phyloP scores from a whole-genome alignment of 2,113 vertebrate species.

The Microtus oregoni region DNA sequence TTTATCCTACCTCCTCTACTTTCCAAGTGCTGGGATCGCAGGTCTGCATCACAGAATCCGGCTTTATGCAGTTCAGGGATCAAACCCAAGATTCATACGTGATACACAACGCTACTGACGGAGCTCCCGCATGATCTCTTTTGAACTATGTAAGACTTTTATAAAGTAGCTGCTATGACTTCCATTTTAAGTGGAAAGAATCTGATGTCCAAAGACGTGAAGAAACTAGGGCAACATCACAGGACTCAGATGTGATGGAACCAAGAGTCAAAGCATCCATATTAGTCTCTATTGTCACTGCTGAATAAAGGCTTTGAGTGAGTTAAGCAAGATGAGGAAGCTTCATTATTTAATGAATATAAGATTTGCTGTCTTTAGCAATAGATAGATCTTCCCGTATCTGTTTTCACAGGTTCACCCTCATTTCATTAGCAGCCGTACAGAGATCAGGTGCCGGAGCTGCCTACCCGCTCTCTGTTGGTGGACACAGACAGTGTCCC shows the following conservation, averaged over 20 bases:
- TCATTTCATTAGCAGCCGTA: neutral
- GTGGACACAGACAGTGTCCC: neutral
- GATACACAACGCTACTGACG: too few species aligned
- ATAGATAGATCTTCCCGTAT: neutral
- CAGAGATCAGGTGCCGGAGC: too few species aligned
- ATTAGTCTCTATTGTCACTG: neutral
- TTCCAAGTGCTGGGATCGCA: neutral
- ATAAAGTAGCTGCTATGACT: neutral
- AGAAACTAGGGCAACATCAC: neutral
- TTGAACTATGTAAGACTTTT: neutral
- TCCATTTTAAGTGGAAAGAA: neutral
- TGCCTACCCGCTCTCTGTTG: neutral
- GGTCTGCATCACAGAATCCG: neutral
- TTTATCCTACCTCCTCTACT: neutral
- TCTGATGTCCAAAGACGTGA: neutral
- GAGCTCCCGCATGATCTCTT: neutral
- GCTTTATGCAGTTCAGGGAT: neutral
- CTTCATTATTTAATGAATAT: neutral
- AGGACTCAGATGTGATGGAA: neutral
- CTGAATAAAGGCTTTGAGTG: neutral
- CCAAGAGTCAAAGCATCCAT: neutral
- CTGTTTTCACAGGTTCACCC: neutral
- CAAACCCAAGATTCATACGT: neutral
- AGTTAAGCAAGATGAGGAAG: neutral
- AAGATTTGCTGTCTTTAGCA: neutral